A percentile compares a stretch with the other conserved stretches of the same genome.
Evolutionary conservation across 1,140 invertebrate genomes (phyloP).

Genomic region (Neomicropteryx cornuta): DNA sequence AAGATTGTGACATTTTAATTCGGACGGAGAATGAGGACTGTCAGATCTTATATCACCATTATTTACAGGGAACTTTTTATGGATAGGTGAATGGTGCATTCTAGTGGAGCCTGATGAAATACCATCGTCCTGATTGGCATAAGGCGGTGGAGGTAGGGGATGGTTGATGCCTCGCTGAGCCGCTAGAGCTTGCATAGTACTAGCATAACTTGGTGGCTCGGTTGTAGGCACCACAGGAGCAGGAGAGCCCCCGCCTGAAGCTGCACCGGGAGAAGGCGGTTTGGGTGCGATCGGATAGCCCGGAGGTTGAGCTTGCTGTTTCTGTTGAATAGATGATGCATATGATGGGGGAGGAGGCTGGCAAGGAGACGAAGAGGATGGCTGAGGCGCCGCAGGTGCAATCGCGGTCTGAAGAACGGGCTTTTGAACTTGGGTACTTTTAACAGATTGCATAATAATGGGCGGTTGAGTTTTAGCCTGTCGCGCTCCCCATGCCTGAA

Average conservation of each 20-base stretch:
- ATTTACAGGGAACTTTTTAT: constrained; percentile 36
- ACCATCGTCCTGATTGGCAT: constrained; percentile 41
- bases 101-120: constrained; percentile 35
- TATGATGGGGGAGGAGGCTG: constrained; percentile 60
- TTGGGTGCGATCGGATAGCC: constrained; percentile 39
- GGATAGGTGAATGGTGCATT: constrained; percentile 31
- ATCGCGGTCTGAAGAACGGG: constrained; percentile 88
- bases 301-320: constrained; percentile 39
- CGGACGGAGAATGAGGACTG: constrained; percentile 41
- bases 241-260: constrained; percentile 23
- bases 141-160: constrained; percentile 60
- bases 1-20: constrained; percentile 38
- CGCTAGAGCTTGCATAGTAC: constrained; percentile 81
- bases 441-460: constrained; percentile 93
- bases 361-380: constrained; percentile 32
- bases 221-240: constrained; percentile 59
- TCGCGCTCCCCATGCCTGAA: constrained; percentile 65
- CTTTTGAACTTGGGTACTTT: constrained; percentile 89
- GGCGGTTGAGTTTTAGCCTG: constrained; percentile 79
- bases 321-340: constrained; percentile 67
- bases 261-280: constrained; percentile 44
- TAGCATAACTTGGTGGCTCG: constrained; percentile 84
- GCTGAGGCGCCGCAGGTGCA: constrained; percentile 66
- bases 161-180: constrained; percentile 49
- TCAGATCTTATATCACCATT: constrained; percentile 46